Evolutionary conservation across 1,140 invertebrate genomes (phyloP).

Genomic region (Coenobita brevimanus): DNA sequence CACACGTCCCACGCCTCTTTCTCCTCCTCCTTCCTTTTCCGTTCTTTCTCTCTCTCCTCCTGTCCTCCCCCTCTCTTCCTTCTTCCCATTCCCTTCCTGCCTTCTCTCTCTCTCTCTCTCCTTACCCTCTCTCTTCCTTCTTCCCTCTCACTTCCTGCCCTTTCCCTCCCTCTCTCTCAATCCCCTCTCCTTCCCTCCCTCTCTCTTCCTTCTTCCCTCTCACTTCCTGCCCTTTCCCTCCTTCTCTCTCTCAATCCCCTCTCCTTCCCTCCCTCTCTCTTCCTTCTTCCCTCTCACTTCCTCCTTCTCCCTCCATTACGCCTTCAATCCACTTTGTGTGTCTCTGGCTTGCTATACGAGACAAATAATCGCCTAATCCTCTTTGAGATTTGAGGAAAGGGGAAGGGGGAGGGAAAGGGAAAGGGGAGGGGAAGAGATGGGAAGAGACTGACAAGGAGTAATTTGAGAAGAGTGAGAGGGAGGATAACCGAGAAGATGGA

Average conservation of each 20-base stretch:
- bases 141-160: no score
- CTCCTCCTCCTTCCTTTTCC: no score
- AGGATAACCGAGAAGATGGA: no score
- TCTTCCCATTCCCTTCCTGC: no score
- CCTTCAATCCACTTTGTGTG: neutral
- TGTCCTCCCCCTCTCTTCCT: no score
- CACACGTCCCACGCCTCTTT: no score
- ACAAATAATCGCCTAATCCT: slow-evolving; percentile 30
- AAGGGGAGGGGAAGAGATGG: no score
- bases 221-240: neutral
- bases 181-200: neutral
- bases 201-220: neutral
- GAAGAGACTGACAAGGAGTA: no score
- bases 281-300: neutral
- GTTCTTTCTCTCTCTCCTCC: no score
- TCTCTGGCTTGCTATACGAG: slow-evolving; percentile 15
- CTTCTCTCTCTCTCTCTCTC: neutral
- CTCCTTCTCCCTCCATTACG: neutral
- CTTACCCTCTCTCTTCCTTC: neutral
- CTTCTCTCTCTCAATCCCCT: neutral
- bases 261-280: neutral
- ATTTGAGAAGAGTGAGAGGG: no score
- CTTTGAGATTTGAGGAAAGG: no score
- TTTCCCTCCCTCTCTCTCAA: neutral
- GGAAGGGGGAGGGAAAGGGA: no score